Evolutionary conservation across 2,113 vertebrate species (phyloP).

Genomic region (Antidorcas marsupialis): DNA sequence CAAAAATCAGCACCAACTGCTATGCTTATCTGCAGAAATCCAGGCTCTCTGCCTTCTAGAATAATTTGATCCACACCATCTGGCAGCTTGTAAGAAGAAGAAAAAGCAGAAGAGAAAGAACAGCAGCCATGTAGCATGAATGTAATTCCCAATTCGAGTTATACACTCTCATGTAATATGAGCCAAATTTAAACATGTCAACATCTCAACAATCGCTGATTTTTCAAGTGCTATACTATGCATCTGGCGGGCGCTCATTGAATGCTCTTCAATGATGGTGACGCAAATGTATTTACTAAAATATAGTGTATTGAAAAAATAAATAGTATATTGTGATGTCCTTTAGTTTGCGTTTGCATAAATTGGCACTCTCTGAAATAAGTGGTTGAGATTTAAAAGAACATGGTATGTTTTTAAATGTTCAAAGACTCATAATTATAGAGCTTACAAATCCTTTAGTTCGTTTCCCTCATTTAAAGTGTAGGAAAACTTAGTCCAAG

Average conservation of each 20-base stretch:
- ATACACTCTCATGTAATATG: conserved; percentile 21
- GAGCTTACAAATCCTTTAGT: not conserved
- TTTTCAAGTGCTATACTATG: conserved; percentile 21
- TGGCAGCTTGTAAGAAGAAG: conserved; percentile 70
- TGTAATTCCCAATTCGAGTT: conserved; percentile 61
- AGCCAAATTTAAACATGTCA: conserved; percentile 59
- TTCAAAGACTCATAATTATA: conserved; percentile 20
- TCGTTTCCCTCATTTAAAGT: not conserved
- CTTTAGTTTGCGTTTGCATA: conserved; percentile 36
- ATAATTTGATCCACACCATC: conserved; percentile 79
- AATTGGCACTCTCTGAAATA: conserved; percentile 37
- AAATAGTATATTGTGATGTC: conserved; percentile 8
- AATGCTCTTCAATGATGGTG: conserved; percentile 35
- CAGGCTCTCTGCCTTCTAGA: conserved; percentile 70
- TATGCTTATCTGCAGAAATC: conserved; percentile 78
- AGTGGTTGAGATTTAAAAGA: conserved; percentile 27
- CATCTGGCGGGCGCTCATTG: conserved; percentile 37
- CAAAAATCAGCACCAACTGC: not conserved
- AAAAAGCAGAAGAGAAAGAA: conserved; percentile 39
- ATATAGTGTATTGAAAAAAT: conserved; percentile 40
- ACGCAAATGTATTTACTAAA: conserved; percentile 59
- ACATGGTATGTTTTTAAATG: conserved; percentile 38
- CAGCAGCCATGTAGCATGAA: conserved; percentile 52
- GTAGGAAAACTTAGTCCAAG: not conserved
- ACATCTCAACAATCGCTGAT: conserved; percentile 49